Evolutionary conservation across 2,797 vertebrate genomes (phyloP), one percentile per base, ranked within the genome.

Genomic region (Anniella stebbinsi): DNA sequence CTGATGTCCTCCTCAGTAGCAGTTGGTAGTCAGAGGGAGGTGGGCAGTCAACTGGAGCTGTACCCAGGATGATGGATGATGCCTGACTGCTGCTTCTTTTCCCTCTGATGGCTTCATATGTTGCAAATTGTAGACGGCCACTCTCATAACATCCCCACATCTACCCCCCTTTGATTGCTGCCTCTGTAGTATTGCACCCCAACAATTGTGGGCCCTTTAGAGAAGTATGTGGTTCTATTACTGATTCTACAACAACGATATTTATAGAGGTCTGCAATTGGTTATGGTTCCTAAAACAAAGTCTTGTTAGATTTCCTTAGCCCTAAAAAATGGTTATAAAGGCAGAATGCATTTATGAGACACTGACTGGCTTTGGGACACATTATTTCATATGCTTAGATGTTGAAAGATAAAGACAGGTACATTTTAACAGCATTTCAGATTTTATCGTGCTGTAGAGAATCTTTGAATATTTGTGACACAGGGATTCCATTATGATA

Each of bases 331-430:
- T 57, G 3, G 8, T 33, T 30, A 48, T 41, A 60, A 86, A 81
- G 41, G 30, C 33, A 36, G 15, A 48, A 81, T 80, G 12, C 67
- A 60, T 89, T 69, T 69, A 45, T 85, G 36, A 70, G n/a, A 60
- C 51, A 57, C n/a, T n/a, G 66, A 69, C 41, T 77, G 81, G 25
- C 57, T 89, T 85, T 36, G 30, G 12, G 48, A 6, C 25, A 86
- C 33, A 80, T 73, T 73, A 90, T 90, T 86, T 72, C 75, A 72
- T 72, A 90, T 36, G 21, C 21, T 81, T 38, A 88, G 60, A 87
- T 78, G 83, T 25, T 36, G 28, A 38, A 48, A 38, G 88, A 48
- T 72, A 41, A 82, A 7, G 45, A 21, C 75, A 88, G 54, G 13
- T 82, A 45, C 2, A 67, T 90, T 84, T 88, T 54, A 87, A 87